phyloP scores from a whole-genome alignment of 2,888 invertebrate genomes.

The Protophormia terraenovae region DNA sequence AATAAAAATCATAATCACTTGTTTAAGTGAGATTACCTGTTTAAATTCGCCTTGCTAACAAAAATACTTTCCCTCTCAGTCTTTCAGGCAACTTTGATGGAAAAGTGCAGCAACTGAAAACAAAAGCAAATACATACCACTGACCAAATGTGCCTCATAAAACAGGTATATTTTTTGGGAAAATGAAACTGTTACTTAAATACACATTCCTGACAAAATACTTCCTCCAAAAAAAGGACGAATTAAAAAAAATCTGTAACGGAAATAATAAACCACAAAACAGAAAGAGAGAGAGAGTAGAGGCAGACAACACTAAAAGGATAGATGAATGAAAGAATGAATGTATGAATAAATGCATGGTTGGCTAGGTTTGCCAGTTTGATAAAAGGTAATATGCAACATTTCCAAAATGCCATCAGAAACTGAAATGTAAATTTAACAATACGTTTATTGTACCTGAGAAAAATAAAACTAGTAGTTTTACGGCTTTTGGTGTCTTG shows the following conservation, averaged over 20 bases:
- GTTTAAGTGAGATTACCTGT: too few species aligned
- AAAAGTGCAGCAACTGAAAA: not conserved
- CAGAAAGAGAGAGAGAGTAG: not conserved
- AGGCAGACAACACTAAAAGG: too few species aligned
- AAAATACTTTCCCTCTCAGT: too few species aligned
- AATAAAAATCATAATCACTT: too few species aligned
- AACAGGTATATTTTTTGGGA: not conserved
- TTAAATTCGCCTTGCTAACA: too few species aligned
- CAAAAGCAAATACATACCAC: too few species aligned
- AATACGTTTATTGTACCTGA: not conserved
- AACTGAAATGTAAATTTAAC: not conserved
- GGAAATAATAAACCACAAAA: constrained; percentile 44
- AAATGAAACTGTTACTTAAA: constrained; percentile 17
- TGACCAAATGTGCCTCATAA: not conserved
- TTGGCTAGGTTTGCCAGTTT: not conserved
- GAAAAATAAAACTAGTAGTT: not conserved
- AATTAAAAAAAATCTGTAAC: not conserved
- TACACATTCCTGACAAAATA: not conserved
- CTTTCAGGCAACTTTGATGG: too few species aligned
- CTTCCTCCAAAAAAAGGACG: not conserved
- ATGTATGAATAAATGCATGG: not conserved
- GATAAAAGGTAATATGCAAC: not conserved
- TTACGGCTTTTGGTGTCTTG: not conserved
- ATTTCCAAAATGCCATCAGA: not conserved
- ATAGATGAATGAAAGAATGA: not conserved